Conservation (phyloP, 2,797 vertebrate genomes). For the Rhadinocentrus ornatus region DNA sequence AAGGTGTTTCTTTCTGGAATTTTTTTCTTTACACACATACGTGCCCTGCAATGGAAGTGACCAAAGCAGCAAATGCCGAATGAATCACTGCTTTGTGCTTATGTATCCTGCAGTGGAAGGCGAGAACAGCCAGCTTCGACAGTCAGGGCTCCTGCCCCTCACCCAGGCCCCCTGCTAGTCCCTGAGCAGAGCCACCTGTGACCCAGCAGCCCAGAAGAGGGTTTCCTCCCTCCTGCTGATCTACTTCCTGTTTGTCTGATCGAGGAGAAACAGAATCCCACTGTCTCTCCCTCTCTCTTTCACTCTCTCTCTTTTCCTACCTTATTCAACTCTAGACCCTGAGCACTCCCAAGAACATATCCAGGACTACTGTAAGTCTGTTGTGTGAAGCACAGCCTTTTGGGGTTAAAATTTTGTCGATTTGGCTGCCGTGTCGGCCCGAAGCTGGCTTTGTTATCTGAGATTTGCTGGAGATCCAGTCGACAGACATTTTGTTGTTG, state of each 20-base stretch:
- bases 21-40: not conserved
- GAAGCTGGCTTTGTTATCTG: slow-evolving; percentile 30
- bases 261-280: slow-evolving; percentile 73
- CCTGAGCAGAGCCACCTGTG: slow-evolving; percentile 86
- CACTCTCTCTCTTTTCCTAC: slow-evolving; percentile 25
- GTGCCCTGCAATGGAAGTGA: not conserved
- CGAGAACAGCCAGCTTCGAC: slow-evolving; percentile 95
- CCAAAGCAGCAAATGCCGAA: slow-evolving; percentile 17
- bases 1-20: not conserved
- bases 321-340: slow-evolving; percentile 54
- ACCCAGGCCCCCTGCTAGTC: slow-evolving; percentile 91
- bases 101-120: slow-evolving; percentile 90
- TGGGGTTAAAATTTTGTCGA: slow-evolving; percentile 36
- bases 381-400: slow-evolving; percentile 57
- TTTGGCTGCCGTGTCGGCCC: slow-evolving; percentile 38
- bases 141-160: slow-evolving; percentile 96
- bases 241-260: slow-evolving; percentile 79
- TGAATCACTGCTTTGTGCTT: slow-evolving; percentile 57
- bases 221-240: slow-evolving; percentile 69
- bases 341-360: slow-evolving; percentile 66
- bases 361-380: slow-evolving; percentile 59
- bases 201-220: slow-evolving; percentile 69
- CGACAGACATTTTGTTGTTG: slow-evolving; percentile 41
- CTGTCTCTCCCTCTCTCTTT: slow-evolving; percentile 49
- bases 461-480: slow-evolving; percentile 38